phyloP scores from a whole-genome alignment of 2,888 invertebrate species.

The Diarsia brunnea region DNA sequence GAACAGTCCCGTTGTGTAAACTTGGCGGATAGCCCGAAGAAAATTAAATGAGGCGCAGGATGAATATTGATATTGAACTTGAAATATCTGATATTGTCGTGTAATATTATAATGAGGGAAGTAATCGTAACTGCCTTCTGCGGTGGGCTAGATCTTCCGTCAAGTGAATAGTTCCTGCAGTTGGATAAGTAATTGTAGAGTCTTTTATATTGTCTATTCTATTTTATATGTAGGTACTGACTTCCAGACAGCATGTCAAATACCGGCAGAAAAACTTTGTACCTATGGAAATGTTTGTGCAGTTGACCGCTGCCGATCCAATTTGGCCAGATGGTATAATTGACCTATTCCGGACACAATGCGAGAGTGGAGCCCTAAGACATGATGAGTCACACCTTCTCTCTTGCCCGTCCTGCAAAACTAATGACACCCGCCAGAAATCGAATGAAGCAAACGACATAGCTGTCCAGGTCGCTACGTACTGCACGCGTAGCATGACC shows the following conservation, averaged over 20 bases:
- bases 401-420: too few relatives aligned
- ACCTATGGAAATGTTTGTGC: too few relatives aligned
- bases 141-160: slow-evolving; percentile 15
- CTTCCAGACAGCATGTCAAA: neutral
- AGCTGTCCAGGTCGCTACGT: too few relatives aligned
- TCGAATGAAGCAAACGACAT: too few relatives aligned
- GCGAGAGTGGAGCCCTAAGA: too few relatives aligned
- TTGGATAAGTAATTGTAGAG: neutral
- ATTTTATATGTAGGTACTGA: neutral
- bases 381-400: too few relatives aligned
- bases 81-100: slow-evolving; percentile 11
- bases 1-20: slow-evolving; percentile 43
- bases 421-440: too few relatives aligned
- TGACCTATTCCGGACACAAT: too few relatives aligned
- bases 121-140: slow-evolving; percentile 22
- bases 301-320: too few relatives aligned
- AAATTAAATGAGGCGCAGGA: slow-evolving; percentile 26
- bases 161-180: neutral
- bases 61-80: slow-evolving; percentile 52
- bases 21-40: slow-evolving; percentile 23
- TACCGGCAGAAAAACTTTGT: too few relatives aligned
- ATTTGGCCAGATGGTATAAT: too few relatives aligned
- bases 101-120: slow-evolving; percentile 8
- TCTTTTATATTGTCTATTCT: neutral
- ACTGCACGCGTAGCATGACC: too few relatives aligned